Conservation (phyloP, 2,888 invertebrate species). For the Drosophila robusta region DNA sequence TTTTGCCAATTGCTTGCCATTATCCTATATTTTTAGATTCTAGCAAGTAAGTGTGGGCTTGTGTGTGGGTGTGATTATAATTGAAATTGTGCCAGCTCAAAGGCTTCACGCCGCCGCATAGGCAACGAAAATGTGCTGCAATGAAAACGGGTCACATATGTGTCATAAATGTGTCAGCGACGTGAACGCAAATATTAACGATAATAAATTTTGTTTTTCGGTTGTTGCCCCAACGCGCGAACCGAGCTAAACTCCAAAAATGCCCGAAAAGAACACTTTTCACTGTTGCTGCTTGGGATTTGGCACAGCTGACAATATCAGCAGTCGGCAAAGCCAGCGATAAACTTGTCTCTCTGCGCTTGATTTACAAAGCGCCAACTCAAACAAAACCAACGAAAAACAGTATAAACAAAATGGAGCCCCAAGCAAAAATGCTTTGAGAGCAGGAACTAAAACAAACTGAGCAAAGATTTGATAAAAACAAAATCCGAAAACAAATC, state of each 20-base stretch:
- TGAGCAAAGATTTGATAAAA: not conserved
- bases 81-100: constrained; percentile 49
- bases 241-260: constrained; percentile 19
- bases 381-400: constrained; percentile 17
- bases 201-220: constrained; percentile 58
- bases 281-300: constrained; percentile 51
- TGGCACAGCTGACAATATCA: constrained; percentile 57
- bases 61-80: constrained; percentile 26
- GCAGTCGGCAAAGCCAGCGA: constrained; percentile 54
- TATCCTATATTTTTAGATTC: constrained; percentile 14
- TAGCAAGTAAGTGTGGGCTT: not conserved
- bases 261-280: constrained; percentile 10
- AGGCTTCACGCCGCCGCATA: constrained; percentile 58
- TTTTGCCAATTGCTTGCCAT: constrained; percentile 51
- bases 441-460: constrained; percentile 3
- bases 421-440: constrained; percentile 33
- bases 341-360: constrained; percentile 62
- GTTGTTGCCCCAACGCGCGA: constrained; percentile 23
- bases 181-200: constrained; percentile 62
- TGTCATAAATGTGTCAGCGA: constrained; percentile 65
- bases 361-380: constrained; percentile 69
- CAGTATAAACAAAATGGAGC: constrained; percentile 22
- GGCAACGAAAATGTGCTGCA: constrained; percentile 42
- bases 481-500: not conserved
- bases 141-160: constrained; percentile 39